Conservation (phyloP, 35 echinoderm and acorn worm species). For the Lytechinus variegatus region DNA sequence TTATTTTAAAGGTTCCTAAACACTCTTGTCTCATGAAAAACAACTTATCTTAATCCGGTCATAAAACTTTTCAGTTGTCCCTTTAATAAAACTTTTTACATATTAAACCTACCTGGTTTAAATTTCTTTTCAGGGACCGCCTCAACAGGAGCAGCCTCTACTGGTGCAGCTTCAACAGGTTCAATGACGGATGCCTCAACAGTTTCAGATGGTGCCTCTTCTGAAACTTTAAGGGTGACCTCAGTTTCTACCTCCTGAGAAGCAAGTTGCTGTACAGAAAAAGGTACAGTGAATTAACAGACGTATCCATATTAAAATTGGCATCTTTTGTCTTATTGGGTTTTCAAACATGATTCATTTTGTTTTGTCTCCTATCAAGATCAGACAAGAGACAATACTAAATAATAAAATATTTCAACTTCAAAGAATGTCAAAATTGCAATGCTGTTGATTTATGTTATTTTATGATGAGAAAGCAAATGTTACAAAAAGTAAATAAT, state of each 20-base stretch:
- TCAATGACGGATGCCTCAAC: background rate
- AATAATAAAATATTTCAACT: background rate
- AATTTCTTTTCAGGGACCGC: conserved; percentile 8
- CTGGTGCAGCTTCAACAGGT: background rate
- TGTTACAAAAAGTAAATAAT: too few species aligned
- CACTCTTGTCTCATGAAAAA: too few species aligned
- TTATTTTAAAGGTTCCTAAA: too few species aligned
- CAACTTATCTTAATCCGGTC: too few species aligned
- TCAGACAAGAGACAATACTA: background rate
- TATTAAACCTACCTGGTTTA: conserved; percentile 27
- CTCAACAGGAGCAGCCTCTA: conserved; percentile 4
- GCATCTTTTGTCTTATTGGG: too few species aligned
- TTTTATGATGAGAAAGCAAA: too few species aligned
- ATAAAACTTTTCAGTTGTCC: too few species aligned
- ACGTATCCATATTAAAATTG: too few species aligned
- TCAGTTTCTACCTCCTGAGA: conserved; percentile 1
- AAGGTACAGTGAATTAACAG: background rate
- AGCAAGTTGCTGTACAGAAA: background rate
- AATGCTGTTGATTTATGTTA: too few species aligned
- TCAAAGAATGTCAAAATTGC: too few species aligned
- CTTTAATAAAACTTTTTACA: too few species aligned
- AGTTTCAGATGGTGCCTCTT: background rate
- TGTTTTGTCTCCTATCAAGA: background rate
- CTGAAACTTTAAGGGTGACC: background rate
- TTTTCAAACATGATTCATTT: too few species aligned